phyloP scores from a whole-genome alignment of 2,888 invertebrate genomes.

The Drosophila mercatorum region DNA sequence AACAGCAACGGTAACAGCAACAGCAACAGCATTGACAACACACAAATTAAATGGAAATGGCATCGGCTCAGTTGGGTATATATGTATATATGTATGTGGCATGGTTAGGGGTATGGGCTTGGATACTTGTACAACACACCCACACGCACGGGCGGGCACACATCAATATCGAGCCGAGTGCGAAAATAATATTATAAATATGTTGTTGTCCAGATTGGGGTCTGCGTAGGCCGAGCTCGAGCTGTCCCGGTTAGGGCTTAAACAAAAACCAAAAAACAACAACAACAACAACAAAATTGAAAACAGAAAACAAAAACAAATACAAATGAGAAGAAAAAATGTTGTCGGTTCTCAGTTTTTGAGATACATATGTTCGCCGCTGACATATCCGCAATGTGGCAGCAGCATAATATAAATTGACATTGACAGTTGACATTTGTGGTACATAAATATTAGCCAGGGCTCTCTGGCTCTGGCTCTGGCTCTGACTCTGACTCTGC shows the following conservation, averaged over 20 bases:
- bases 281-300: conserved; percentile 1
- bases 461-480: conserved; percentile 35
- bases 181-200: conserved; percentile 79
- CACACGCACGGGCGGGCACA: conserved; percentile 5
- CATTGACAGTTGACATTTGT: conserved; percentile 80
- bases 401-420: conserved; percentile 79
- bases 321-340: conserved; percentile 28
- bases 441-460: conserved; percentile 80
- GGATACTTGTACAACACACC: conserved; percentile 28
- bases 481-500: conserved; percentile 10
- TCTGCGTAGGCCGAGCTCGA: conserved; percentile 53
- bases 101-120: background rate
- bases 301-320: conserved; percentile 16
- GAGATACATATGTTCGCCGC: conserved; percentile 76
- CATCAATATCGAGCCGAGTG: conserved; percentile 44
- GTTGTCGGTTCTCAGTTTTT: conserved; percentile 61
- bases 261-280: conserved; percentile 18
- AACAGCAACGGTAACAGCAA: conserved; percentile 50
- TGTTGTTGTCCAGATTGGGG: conserved; percentile 63
- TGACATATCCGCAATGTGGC: conserved; percentile 81
- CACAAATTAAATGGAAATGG: conserved; percentile 61
- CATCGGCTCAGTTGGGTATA: conserved; percentile 10
- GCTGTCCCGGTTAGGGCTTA: conserved; percentile 58
- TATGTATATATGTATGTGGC: background rate
- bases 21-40: conserved; percentile 51